Conservation (phyloP, 1,140 invertebrate species). For the Pachypeltis micranthus region DNA sequence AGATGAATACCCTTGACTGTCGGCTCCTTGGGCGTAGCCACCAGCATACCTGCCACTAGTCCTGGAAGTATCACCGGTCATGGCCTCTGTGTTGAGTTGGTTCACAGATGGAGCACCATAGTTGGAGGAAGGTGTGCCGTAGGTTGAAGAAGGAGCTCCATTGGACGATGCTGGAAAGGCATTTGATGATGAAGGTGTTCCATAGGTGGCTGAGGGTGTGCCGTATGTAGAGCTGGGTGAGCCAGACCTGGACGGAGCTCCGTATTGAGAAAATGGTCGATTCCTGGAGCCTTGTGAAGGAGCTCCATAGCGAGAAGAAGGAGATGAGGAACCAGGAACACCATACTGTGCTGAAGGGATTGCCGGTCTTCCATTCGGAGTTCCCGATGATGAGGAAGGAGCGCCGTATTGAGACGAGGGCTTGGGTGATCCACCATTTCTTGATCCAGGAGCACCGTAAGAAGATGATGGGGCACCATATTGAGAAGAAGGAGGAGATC, state of each 20-base stretch:
- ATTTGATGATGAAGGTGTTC: background rate
- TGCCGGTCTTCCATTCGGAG: background rate
- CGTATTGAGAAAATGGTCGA: slow-evolving; percentile 1
- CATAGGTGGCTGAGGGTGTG: background rate
- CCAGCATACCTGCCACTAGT: background rate
- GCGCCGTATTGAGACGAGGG: slow-evolving; percentile 16
- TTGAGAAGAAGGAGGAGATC: slow-evolving; percentile 16
- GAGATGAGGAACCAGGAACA: background rate
- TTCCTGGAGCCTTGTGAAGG: background rate
- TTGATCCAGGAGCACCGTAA: background rate
- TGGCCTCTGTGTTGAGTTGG: background rate
- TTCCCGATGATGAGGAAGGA: slow-evolving; percentile 3
- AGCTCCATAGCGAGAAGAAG: slow-evolving; percentile 1
- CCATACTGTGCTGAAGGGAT: slow-evolving; percentile 11
- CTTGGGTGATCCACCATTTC: background rate
- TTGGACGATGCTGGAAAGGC: background rate
- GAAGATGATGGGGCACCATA: slow-evolving; percentile 15
- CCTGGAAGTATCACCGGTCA: background rate
- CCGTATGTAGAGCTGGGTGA: background rate
- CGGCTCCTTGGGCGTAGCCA: background rate
- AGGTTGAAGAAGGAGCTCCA: background rate
- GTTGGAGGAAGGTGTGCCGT: too few species aligned
- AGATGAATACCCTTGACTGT: background rate
- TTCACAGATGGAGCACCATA: slow-evolving; percentile 1
- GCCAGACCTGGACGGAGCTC: slow-evolving; percentile 3